A percentile compares a stretch with the other conserved stretches of the same genome.
phyloP scores from a whole-genome alignment of 2,888 invertebrate genomes.

The Caenorhabditis sp. region DNA sequence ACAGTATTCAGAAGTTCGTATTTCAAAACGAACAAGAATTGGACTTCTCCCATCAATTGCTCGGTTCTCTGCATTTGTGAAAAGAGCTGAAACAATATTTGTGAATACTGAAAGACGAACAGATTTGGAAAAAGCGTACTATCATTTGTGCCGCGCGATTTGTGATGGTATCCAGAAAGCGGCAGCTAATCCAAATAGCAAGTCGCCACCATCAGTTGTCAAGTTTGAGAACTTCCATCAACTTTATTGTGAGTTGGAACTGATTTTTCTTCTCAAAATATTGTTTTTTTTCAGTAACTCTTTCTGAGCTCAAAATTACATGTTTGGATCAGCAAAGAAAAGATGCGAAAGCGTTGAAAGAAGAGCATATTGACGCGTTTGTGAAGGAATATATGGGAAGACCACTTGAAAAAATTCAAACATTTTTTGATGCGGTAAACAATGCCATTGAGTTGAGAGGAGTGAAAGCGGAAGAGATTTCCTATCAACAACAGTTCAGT shows the following conservation, averaged over 20 bases:
- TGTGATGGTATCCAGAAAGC: slow-evolving; percentile 83
- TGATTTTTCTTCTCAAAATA: background rate
- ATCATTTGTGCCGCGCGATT: slow-evolving; percentile 75
- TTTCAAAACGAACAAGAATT: slow-evolving; percentile 58
- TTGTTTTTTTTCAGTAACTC: slow-evolving; percentile 59
- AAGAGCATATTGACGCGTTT: slow-evolving; percentile 87
- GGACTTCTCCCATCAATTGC: slow-evolving; percentile 65
- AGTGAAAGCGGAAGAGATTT: slow-evolving; percentile 93
- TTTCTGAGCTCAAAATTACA: slow-evolving; percentile 87
- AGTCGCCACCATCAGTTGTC: slow-evolving; percentile 89
- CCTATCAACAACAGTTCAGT: slow-evolving; percentile 95
- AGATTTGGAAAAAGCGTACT: slow-evolving; percentile 86
- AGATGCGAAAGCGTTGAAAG: slow-evolving; percentile 88
- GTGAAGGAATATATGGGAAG: slow-evolving; percentile 93
- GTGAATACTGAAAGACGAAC: slow-evolving; percentile 84
- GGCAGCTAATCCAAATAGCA: slow-evolving; percentile 81
- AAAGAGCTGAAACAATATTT: slow-evolving; percentile 86
- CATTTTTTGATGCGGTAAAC: slow-evolving; percentile 95
- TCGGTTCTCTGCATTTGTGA: slow-evolving; percentile 77
- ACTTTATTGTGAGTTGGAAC: slow-evolving; percentile 76
- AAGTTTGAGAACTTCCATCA: slow-evolving; percentile 96
- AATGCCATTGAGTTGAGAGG: slow-evolving; percentile 86
- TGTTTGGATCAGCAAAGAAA: slow-evolving; percentile 87
- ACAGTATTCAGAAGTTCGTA: slow-evolving; percentile 45
- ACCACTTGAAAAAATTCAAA: slow-evolving; percentile 88